Conservation (phyloP, 2,888 invertebrate genomes). For the Masnerella sp. region DNA sequence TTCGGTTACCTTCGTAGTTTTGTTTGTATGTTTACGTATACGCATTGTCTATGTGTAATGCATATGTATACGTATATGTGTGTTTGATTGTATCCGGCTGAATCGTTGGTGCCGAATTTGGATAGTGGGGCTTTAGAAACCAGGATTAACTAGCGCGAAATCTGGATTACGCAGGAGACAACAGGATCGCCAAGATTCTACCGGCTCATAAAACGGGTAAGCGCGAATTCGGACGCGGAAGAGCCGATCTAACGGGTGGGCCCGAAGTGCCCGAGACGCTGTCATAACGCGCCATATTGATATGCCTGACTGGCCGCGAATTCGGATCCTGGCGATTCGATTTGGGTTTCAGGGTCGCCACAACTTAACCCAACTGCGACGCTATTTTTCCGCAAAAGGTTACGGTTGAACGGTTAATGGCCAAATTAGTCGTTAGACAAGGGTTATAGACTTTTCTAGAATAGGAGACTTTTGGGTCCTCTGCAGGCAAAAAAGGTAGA, state of each 20-base stretch:
- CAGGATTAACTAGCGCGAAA: slow-evolving; percentile 63
- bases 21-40: too few relatives aligned
- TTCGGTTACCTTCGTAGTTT: too few relatives aligned
- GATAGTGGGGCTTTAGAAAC: too few relatives aligned
- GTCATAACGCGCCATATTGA: slow-evolving; percentile 33
- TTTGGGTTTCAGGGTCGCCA: not conserved
- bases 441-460: too few relatives aligned
- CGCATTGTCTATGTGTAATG: slow-evolving; percentile 19
- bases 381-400: too few relatives aligned
- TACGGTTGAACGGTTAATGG: not conserved
- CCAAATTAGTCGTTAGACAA: not conserved
- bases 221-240: slow-evolving; percentile 33
- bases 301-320: too few relatives aligned
- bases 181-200: slow-evolving; percentile 74
- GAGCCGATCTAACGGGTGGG: slow-evolving; percentile 36
- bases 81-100: slow-evolving; percentile 20
- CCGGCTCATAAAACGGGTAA: slow-evolving; percentile 75
- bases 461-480: too few relatives aligned
- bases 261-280: slow-evolving; percentile 13
- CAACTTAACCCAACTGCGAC: too few relatives aligned
- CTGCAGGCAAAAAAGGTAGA: slow-evolving; percentile 3
- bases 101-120: too few relatives aligned
- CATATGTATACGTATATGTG: slow-evolving; percentile 8
- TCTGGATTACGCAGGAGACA: slow-evolving; percentile 76
- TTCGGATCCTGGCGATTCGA: too few relatives aligned